phyloP scores from a whole-genome alignment of 2,888 invertebrate species.

The Ectemnius lituratus region DNA sequence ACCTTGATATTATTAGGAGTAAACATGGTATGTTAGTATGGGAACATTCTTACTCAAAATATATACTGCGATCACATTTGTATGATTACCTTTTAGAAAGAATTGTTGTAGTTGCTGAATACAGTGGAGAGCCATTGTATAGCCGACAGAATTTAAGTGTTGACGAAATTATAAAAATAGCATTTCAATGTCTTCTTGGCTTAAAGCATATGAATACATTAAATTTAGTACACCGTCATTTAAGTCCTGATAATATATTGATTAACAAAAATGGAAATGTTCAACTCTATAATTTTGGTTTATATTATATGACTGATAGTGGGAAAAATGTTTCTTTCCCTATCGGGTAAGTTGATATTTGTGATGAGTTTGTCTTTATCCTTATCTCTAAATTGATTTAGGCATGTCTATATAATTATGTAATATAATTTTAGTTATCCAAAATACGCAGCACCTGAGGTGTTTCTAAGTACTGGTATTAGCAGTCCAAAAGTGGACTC shows the following conservation, averaged over 20 bases:
- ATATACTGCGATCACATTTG: background rate
- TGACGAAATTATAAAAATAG: slow-evolving; percentile 82
- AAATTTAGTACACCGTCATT: slow-evolving; percentile 87
- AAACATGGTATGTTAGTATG: slow-evolving; percentile 88
- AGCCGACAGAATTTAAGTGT: slow-evolving; percentile 78
- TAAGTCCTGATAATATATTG: slow-evolving; percentile 91
- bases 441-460: slow-evolving; percentile 90
- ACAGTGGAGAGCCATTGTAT: slow-evolving; percentile 84
- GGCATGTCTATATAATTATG: background rate
- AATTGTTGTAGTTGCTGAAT: slow-evolving; percentile 90
- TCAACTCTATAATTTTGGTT: slow-evolving; percentile 95
- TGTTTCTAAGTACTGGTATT: slow-evolving; percentile 83
- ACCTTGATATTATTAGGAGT: slow-evolving; percentile 93
- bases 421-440: slow-evolving; percentile 81
- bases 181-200: slow-evolving; percentile 86
- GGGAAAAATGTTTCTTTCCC: slow-evolving; percentile 95
- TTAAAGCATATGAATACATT: slow-evolving; percentile 86
- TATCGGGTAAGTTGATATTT: slow-evolving; percentile 81
- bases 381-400: slow-evolving; percentile 14
- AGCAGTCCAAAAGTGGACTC: slow-evolving; percentile 90
- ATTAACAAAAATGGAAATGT: slow-evolving; percentile 85
- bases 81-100: slow-evolving; percentile 81
- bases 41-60: background rate
- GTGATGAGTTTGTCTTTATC: slow-evolving; percentile 67
- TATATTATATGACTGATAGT: slow-evolving; percentile 93